Evolutionary conservation across 2,888 invertebrate species (phyloP).

Genomic region (Morpho achilles): DNA sequence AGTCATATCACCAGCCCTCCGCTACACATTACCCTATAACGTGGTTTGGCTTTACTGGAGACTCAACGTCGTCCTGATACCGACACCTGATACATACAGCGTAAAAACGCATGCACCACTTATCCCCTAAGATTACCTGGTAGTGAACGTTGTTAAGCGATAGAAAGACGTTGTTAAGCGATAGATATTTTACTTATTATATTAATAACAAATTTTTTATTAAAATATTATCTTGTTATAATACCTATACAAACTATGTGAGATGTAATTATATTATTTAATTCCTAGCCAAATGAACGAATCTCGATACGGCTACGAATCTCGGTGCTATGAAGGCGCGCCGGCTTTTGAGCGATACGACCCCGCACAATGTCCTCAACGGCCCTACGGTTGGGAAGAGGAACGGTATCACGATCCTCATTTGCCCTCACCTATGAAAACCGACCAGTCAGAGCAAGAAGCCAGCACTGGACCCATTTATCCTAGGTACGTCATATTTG

Average conservation of each 20-base stretch:
- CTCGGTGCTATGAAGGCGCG: conserved; percentile 73
- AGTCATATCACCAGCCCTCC: conserved; percentile 12
- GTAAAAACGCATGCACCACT: too few relatives aligned
- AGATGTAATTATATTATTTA: background rate
- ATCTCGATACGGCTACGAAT: conserved; percentile 75
- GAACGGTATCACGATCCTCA: conserved; percentile 80
- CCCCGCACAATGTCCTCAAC: conserved; percentile 70
- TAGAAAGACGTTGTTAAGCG: too few relatives aligned
- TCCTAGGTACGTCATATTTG: conserved; percentile 78
- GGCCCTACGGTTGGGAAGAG: conserved; percentile 78
- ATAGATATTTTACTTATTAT: too few relatives aligned
- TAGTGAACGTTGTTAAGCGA: too few relatives aligned
- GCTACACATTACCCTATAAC: too few relatives aligned
- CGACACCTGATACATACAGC: too few relatives aligned
- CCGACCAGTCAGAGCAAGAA: conserved; percentile 83
- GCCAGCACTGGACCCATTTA: conserved; percentile 85
- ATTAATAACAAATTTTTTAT: too few relatives aligned
- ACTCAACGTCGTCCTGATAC: too few relatives aligned
- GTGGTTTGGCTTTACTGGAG: too few relatives aligned
- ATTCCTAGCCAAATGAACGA: conserved; percentile 79
- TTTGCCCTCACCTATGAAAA: conserved; percentile 82
- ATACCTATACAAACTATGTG: too few relatives aligned
- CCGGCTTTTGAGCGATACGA: conserved; percentile 76
- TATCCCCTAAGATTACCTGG: too few relatives aligned
- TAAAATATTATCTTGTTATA: too few relatives aligned